A percentile compares a stretch with the other conserved stretches of the same genome.
Conservation (phyloP, 2,113 vertebrate genomes). For the Rhinolophus sinicus region DNA sequence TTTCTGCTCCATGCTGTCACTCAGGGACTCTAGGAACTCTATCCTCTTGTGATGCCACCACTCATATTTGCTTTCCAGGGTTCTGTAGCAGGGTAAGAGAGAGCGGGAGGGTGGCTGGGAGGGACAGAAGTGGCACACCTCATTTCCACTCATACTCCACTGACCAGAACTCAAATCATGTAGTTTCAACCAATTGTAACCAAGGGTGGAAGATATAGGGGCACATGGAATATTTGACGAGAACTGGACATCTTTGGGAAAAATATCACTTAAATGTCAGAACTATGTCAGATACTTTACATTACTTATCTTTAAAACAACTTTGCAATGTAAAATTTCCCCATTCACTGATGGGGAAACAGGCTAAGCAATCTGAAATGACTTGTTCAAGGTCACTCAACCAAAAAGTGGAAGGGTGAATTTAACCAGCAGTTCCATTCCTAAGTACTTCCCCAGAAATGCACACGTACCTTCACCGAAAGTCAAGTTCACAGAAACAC, state of each 20-base stretch:
- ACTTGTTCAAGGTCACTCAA: neutral
- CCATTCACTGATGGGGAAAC: neutral
- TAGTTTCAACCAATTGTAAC: neutral
- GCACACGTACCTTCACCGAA: neutral
- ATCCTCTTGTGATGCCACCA: neutral
- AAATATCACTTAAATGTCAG: neutral
- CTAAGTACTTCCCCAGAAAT: neutral
- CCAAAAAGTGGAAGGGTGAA: neutral
- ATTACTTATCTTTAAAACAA: neutral
- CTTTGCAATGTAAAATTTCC: neutral
- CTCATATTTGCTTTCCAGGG: neutral
- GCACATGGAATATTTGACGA: neutral
- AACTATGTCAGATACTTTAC: neutral
- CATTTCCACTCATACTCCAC: neutral
- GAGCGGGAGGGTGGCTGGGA: neutral
- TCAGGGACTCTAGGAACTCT: neutral
- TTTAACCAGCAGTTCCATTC: neutral
- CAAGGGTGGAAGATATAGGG: neutral
- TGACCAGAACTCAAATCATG: neutral
- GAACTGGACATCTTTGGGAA: neutral
- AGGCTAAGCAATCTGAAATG: neutral
- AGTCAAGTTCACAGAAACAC: neutral
- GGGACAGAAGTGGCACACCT: neutral
- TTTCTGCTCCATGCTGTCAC: neutral
- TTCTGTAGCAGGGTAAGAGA: neutral